Evolutionary conservation across 2,797 vertebrate species (phyloP), one percentile per base, ranked within the genome.

Genomic region (Lepus oiostolus): DNA sequence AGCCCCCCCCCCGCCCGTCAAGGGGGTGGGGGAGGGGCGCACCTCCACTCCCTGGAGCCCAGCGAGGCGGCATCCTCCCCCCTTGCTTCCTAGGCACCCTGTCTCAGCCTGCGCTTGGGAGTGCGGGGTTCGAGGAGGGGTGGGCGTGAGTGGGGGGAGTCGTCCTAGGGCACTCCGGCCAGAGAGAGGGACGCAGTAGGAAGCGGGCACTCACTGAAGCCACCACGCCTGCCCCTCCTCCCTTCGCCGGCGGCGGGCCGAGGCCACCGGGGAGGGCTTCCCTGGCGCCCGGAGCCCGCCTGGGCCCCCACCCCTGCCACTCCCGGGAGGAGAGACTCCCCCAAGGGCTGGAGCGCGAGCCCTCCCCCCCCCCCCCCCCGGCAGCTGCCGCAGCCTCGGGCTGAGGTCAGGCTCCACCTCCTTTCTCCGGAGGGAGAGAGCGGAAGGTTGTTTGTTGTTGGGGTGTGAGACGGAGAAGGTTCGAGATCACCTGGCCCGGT

Each of bases 401-500:
- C 96, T 84, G 90, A 97, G 95, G 94, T 96, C 96, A 96, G 96
- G 95, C 97, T 95, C 97, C 96, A 92, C 96, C 95, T 97, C 91
- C 95, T 96, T 95, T 94, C 96, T 96, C 97, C 62, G 81, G 93
- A 92, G 95, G 93, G 95, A 96, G 82, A 94, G 87, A 38, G 81
- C 81, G 1, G 90, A 93, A 95, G 91, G 84, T 96, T 96, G 96
- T 97, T 97, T 96, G 96, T 96, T 95, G 97, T 96, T 92, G 95
- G 96, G 96, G 96, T 96, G 97, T 97, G 97, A 88, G 88, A 74
- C 58, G 89, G 24, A 94, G 97, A 97, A 97, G 95, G 97, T 96
- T 97, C 96, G 93, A 96, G 97, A 97, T 97, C 95, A 97, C 97
- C 96, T 97, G 96, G 96, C 65, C 32, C 65, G 90, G 94, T 95